Conservation (phyloP, 2,113 vertebrate genomes). For the Galemys pyrenaicus region DNA sequence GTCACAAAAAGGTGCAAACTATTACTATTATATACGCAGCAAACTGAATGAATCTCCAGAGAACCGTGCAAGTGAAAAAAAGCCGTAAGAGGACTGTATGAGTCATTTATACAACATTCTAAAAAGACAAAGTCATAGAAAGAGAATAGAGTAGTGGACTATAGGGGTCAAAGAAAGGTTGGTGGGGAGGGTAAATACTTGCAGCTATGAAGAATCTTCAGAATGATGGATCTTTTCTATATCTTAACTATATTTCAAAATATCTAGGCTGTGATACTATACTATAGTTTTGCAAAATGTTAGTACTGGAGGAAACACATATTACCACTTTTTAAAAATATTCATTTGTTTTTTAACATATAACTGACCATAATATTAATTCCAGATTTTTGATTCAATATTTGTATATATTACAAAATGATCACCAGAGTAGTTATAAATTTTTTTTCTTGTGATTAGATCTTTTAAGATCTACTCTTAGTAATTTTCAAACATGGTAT, state of each 20-base stretch:
- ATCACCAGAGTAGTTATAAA: no score
- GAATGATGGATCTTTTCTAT: not conserved
- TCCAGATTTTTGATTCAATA: no score
- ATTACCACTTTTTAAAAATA: not conserved
- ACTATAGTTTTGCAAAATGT: conserved; percentile 9
- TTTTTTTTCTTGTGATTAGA: no score
- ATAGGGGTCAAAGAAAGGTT: not conserved
- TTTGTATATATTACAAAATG: no score
- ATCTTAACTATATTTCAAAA: not conserved
- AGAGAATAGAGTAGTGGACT: not conserved
- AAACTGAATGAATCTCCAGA: not conserved
- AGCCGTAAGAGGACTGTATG: not conserved
- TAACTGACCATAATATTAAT: no score
- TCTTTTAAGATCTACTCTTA: no score
- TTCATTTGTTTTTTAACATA: no score
- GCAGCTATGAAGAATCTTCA: not conserved
- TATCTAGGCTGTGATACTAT: not conserved
- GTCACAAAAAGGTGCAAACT: not conserved
- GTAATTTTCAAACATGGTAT: no score
- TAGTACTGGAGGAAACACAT: not conserved
- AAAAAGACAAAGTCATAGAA: not conserved
- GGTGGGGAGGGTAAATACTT: not conserved
- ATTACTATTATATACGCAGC: not conserved
- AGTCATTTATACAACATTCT: not conserved
- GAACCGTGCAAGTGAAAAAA: not conserved